Evolutionary conservation across 2,113 vertebrate genomes (phyloP).

Genomic region (Platysternon megacephalum): DNA sequence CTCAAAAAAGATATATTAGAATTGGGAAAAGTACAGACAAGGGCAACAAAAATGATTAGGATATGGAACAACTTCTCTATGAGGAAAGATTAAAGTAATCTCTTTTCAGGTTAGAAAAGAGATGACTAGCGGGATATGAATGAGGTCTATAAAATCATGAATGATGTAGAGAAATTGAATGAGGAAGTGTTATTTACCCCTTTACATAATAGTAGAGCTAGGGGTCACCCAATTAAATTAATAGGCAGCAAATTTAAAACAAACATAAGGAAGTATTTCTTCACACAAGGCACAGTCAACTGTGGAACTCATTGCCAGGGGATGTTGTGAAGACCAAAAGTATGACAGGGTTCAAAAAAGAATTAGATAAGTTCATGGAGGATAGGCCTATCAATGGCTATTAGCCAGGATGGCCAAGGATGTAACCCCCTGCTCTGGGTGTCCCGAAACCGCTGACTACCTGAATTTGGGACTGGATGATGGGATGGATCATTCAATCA

Average conservation of each 20-base stretch:
- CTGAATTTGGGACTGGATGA: no score
- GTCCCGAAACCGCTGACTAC: neutral
- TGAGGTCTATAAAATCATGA: neutral
- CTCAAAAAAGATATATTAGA: neutral
- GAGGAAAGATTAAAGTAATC: neutral
- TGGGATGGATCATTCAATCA: neutral
- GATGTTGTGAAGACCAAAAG: neutral
- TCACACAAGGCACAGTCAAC: neutral
- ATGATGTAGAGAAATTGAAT: neutral
- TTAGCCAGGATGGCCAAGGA: neutral
- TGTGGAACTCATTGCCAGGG: neutral
- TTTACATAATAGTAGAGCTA: neutral
- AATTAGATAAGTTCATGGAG: neutral
- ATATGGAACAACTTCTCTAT: neutral
- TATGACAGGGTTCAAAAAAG: neutral
- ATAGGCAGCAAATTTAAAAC: neutral
- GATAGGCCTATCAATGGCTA: neutral
- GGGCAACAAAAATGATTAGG: neutral
- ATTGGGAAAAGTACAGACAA: neutral
- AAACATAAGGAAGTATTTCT: neutral
- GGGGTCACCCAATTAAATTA: neutral
- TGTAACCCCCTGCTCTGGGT: neutral
- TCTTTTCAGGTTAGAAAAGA: neutral
- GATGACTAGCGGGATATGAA: neutral
- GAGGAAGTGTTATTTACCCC: neutral